Evolutionary conservation across 64 coral and sea anemone species (phyloP).

Genomic region (Pocillopora damicornis): DNA sequence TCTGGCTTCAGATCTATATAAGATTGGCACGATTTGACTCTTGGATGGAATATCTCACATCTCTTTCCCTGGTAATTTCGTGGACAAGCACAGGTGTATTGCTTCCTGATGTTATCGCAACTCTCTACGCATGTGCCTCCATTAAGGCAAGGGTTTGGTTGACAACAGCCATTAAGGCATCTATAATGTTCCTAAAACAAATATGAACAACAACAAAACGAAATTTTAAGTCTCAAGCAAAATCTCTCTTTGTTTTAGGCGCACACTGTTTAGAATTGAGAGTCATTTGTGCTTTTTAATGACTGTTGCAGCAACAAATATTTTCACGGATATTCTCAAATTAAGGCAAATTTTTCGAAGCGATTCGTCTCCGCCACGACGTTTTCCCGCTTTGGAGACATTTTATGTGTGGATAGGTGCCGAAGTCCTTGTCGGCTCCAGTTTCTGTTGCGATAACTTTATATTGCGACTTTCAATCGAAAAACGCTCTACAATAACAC

Average conservation of each 20-base stretch:
- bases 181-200: not conserved
- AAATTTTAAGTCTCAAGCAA: not conserved
- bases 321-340: no score
- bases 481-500: no score
- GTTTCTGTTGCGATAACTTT: no score
- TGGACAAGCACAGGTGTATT: constrained; percentile 36
- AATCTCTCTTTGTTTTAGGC: no score
- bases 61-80: constrained; percentile 9
- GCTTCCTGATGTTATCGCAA: constrained; percentile 21
- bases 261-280: not conserved
- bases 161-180: constrained; percentile 46
- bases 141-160: constrained; percentile 34
- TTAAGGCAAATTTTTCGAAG: no score
- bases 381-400: no score
- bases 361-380: no score
- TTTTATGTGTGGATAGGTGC: no score
- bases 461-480: no score
- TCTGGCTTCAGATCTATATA: not conserved
- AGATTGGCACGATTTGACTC: constrained; percentile 15
- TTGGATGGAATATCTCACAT: constrained; percentile 18
- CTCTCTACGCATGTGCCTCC: constrained; percentile 38
- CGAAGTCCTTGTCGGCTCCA: no score
- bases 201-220: not conserved
- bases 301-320: no score
- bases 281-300: no score